Evolutionary conservation across 2,888 invertebrate species (phyloP).

Genomic region (Hartigia nigra): DNA sequence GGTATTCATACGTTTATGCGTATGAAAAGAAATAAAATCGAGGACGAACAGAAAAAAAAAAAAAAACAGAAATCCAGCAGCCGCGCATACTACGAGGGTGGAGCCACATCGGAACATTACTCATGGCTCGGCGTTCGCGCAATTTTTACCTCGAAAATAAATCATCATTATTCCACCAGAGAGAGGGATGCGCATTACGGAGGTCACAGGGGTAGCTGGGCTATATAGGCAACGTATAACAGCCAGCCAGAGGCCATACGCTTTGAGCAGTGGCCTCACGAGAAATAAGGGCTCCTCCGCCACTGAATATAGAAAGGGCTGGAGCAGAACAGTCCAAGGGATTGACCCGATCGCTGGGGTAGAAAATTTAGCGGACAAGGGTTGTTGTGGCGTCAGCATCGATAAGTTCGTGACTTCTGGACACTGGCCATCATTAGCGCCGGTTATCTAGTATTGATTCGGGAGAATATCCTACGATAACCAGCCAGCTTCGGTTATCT

Average conservation of each 20-base stretch:
- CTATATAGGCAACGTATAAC: background rate
- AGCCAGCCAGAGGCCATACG: background rate
- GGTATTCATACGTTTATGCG: background rate
- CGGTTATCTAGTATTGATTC: conserved; percentile 1
- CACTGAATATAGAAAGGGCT: conserved; percentile 1
- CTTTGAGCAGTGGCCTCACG: background rate
- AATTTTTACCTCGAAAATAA: conserved; percentile 71
- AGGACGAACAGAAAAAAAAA: background rate
- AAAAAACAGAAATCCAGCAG: conserved; percentile 15
- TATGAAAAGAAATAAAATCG: background rate
- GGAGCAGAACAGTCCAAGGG: background rate
- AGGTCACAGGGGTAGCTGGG: conserved; percentile 39
- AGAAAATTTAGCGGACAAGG: background rate
- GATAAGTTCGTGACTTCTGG: conserved; percentile 5
- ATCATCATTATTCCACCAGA: conserved; percentile 72
- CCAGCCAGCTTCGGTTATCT: background rate
- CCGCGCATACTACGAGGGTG: conserved; percentile 38
- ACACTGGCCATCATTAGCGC: conserved; percentile 1
- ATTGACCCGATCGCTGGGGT: background rate
- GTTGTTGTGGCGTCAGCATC: conserved; percentile 1
- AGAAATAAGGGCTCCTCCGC: background rate
- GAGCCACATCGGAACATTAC: conserved; percentile 68
- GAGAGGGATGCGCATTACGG: conserved; percentile 61
- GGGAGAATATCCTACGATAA: background rate
- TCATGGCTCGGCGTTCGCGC: conserved; percentile 69